Evolutionary conservation across 2,888 invertebrate species (phyloP).

Genomic region (Iselma pallidipennis): DNA sequence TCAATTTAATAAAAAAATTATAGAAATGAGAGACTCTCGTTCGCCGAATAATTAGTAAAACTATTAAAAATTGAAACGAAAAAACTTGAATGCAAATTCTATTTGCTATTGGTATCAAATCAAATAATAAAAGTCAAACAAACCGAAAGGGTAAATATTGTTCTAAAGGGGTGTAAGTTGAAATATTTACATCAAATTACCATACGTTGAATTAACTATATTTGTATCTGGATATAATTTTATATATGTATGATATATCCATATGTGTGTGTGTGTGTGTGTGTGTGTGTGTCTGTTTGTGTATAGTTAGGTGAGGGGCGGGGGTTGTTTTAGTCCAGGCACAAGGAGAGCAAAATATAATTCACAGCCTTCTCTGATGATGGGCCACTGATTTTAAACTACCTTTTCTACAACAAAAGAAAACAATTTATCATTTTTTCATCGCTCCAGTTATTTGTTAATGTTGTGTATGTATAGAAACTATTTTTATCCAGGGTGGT

Average conservation of each 20-base stretch:
- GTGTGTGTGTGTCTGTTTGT: neutral
- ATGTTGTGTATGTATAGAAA: too few species aligned
- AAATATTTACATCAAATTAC: slow-evolving; percentile 22
- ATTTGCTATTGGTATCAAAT: slow-evolving; percentile 12
- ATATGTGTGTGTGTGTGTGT: neutral
- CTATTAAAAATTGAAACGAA: too few species aligned
- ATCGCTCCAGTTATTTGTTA: neutral
- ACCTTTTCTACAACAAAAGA: neutral
- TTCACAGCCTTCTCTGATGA: neutral
- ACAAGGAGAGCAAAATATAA: neutral
- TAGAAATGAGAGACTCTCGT: too few species aligned
- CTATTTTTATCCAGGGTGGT: neutral
- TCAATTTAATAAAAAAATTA: too few species aligned
- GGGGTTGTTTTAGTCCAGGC: neutral
- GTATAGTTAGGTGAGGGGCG: neutral
- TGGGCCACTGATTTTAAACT: too few species aligned
- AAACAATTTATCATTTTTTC: neutral
- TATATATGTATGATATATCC: too few species aligned
- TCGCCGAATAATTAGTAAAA: too few species aligned
- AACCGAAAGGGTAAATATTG: slow-evolving; percentile 44
- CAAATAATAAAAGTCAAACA: slow-evolving; percentile 29
- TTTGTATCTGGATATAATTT: too few species aligned
- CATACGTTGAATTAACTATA: slow-evolving; percentile 9
- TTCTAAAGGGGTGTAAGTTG: slow-evolving; percentile 33
- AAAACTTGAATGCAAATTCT: neutral